Base-by-base conservation (phyloP, 1,140 invertebrate genomes). In the Hesperophylax magnus region DNA sequence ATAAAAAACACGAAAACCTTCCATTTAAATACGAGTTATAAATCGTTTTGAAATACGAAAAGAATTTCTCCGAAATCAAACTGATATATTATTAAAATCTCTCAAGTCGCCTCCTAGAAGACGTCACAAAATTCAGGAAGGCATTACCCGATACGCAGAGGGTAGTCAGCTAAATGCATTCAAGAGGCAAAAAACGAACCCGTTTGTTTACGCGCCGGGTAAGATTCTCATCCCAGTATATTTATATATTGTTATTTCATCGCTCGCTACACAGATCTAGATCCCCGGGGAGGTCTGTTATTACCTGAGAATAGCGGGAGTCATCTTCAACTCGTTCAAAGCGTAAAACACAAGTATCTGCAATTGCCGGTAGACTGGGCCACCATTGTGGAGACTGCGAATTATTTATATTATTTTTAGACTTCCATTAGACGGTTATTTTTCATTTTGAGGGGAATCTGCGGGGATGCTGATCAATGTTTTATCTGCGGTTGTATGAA, bases 161-260 rank as follows among this genome's bases (percentile, higher is more conserved):
- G 75, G 39, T 47, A 47, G 0, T 47, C 39, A 14, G 11, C 39
- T 47, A 47, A 6, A 39, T 34, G 76, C 60, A 78, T 47, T 65
- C 24, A 47, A 6, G 11, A 47, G 39, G 39, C 39, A 47, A 47
- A 27, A 61, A 53, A 53, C 47, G 14, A 72, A 71, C 65, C 79
- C 77, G 74, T 82, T 82, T 79, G 76, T 69, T 78, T 78, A 78
- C 78, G 81, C 72, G 71, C 72, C 22, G 72, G 78, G 75, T 27
- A 82, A 79, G 79, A 58, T 74, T 53, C 81, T 60, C 78, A 82
- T 82, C 81, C 81, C 72, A 72, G 72, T 6, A 27, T 27, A 27
- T 27, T 11, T 79, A 60, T 79, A 82, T 82, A 78, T 82, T 71
- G 78, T 75, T 79, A 82, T 82, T 82, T 82, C 81, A 82, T 82